Percentiles rank a stretch among this genome's conserved stretches.
phyloP scores from a whole-genome alignment of 2,888 invertebrate species.

The Lochmaea crataegi region DNA sequence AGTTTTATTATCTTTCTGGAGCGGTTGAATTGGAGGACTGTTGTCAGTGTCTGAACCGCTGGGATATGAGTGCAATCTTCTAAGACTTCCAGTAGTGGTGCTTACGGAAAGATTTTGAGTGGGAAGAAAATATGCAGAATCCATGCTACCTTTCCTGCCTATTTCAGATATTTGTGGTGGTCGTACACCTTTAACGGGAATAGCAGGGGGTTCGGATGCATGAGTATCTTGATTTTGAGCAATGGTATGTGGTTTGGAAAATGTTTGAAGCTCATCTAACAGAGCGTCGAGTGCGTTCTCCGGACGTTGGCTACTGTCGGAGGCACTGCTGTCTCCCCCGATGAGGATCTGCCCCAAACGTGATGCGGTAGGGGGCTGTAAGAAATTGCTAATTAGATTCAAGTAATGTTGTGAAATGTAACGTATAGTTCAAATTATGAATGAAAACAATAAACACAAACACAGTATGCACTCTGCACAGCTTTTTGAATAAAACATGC shows the following conservation, averaged over 20 bases:
- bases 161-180: slow-evolving; percentile 68
- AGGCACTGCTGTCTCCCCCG: slow-evolving; percentile 70
- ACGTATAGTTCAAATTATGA: background rate
- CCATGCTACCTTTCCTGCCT: slow-evolving; percentile 69
- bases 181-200: slow-evolving; percentile 61
- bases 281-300: slow-evolving; percentile 98
- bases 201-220: slow-evolving; percentile 59
- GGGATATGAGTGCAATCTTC: slow-evolving; percentile 86
- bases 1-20: slow-evolving; percentile 65
- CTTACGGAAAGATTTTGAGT: slow-evolving; percentile 63
- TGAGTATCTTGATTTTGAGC: slow-evolving; percentile 52
- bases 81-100: slow-evolving; percentile 70
- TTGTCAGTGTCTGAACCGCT: slow-evolving; percentile 87
- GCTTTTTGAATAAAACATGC: slow-evolving; percentile 15
- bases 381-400: slow-evolving; percentile 37
- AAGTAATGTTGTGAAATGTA: background rate
- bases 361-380: slow-evolving; percentile 72
- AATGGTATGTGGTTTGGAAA: slow-evolving; percentile 75
- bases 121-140: slow-evolving; percentile 65
- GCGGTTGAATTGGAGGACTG: slow-evolving; percentile 78
- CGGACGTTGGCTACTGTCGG: slow-evolving; percentile 74
- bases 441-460: slow-evolving; percentile 54
- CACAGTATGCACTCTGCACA: slow-evolving; percentile 30
- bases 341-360: slow-evolving; percentile 72
- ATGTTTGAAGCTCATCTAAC: slow-evolving; percentile 93